phyloP scores from a whole-genome alignment of 2,113 vertebrate genomes.

The Lophochroa leadbeateri region DNA sequence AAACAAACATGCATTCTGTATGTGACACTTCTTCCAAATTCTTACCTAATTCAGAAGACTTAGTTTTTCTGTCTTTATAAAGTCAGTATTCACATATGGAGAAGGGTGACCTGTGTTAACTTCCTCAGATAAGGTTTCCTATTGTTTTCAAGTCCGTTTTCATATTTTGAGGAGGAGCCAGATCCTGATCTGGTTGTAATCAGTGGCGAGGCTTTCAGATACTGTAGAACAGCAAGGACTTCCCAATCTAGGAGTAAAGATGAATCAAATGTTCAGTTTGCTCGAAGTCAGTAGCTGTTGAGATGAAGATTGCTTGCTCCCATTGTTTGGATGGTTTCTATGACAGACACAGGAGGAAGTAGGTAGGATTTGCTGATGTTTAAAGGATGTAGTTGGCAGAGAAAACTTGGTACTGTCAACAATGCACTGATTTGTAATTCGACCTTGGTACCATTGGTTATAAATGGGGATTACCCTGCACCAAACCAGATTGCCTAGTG shows the following conservation, averaged over 20 bases:
- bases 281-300: slow-evolving; percentile 25
- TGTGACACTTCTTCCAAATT: not conserved
- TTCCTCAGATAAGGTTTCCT: slow-evolving; percentile 59
- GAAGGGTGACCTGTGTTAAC: slow-evolving; percentile 21
- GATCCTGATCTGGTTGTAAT: slow-evolving; percentile 38
- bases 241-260: slow-evolving; percentile 27
- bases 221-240: not conserved
- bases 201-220: slow-evolving; percentile 3
- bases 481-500: not conserved
- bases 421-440: not conserved
- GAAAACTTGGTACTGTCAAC: slow-evolving; percentile 44
- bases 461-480: slow-evolving; percentile 13
- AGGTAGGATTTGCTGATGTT: slow-evolving; percentile 52
- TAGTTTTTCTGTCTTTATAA: not conserved
- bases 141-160: slow-evolving; percentile 53
- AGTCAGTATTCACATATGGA: not conserved
- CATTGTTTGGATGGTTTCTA: slow-evolving; percentile 59
- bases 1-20: not conserved
- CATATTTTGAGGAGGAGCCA: slow-evolving; percentile 54
- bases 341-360: slow-evolving; percentile 53
- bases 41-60: not conserved
- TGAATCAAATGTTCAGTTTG: slow-evolving; percentile 37
- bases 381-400: slow-evolving; percentile 26
- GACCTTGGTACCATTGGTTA: not conserved
- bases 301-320: slow-evolving; percentile 47